Percentiles rank a stretch among this genome's conserved stretches.
These are phyloP conservation scores for Sphenodon punctatus DNA, from an alignment of 2,797 vertebrate species.

Conservation along the genomic window DNA sequence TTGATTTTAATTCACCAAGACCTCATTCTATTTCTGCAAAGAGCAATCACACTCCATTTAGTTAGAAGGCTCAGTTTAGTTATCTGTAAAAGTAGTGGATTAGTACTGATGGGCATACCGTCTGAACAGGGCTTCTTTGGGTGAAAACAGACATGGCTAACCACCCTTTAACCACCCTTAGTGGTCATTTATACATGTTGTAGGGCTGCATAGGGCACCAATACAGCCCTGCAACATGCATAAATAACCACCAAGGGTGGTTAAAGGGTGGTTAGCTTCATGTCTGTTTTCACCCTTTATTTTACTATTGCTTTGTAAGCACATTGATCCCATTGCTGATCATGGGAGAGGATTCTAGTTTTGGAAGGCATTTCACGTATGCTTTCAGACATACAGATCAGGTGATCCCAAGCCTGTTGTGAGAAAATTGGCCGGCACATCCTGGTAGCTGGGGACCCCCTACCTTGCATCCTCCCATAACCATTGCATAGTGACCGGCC, in stretches of 20 bases:
- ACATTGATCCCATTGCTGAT: not conserved
- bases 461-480: too few relatives aligned
- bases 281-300: too few relatives aligned
- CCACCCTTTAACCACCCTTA: too few relatives aligned
- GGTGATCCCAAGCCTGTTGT: not conserved
- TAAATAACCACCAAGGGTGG: too few relatives aligned
- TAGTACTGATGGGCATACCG: not conserved
- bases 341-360: not conserved
- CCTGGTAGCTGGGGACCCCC: too few relatives aligned
- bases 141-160: too few relatives aligned
- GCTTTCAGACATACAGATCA: accelerated
- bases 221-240: too few relatives aligned
- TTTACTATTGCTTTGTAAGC: not conserved
- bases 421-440: too few relatives aligned
- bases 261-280: too few relatives aligned
- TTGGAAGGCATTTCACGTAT: not conserved
- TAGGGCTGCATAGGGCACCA: too few relatives aligned
- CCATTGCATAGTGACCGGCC: too few relatives aligned
- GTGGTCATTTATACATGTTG: too few relatives aligned
- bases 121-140: accelerated
- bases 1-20: slow-evolving; percentile 22
- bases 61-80: not conserved
- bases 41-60: not conserved
- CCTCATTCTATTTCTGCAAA: not conserved
- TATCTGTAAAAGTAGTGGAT: not conserved